These are phyloP conservation scores for Drosophila neocordata DNA, from an alignment of 1,140 invertebrate genomes.

Conservation along the genomic window DNA sequence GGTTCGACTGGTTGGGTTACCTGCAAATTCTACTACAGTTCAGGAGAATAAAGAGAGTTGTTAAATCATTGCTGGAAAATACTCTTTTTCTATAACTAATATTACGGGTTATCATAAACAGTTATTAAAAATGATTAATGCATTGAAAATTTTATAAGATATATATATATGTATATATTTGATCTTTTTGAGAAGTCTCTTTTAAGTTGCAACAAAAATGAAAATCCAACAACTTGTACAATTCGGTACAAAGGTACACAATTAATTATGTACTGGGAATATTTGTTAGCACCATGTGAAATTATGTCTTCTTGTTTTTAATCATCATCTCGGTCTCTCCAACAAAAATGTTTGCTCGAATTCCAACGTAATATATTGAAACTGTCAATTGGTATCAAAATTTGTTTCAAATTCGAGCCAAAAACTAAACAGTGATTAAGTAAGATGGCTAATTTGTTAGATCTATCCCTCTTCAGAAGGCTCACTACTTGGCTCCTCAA, in stretches of 20 bases:
- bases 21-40: not conserved
- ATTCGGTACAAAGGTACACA: constrained; percentile 12
- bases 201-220: constrained; percentile 26
- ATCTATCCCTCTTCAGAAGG: constrained; percentile 37
- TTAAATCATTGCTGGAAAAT: not conserved
- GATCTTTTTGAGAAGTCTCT: not conserved
- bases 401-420: not conserved
- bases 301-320: not conserved
- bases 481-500: constrained; percentile 66
- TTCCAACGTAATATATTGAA: constrained; percentile 1
- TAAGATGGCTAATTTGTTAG: not conserved
- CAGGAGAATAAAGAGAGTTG: not conserved
- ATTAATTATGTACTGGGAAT: not conserved
- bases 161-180: constrained; percentile 17
- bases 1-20: constrained; percentile 33
- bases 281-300: constrained; percentile 4
- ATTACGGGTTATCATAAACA: too few relatives aligned
- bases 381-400: constrained; percentile 7
- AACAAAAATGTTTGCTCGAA: constrained; percentile 11
- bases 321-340: not conserved
- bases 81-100: not conserved
- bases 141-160: constrained; percentile 17
- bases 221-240: constrained; percentile 19
- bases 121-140: too few relatives aligned
- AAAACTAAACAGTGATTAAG: not conserved